phyloP scores from a whole-genome alignment of 2,797 vertebrate species.

The Synanceia verrucosa region DNA sequence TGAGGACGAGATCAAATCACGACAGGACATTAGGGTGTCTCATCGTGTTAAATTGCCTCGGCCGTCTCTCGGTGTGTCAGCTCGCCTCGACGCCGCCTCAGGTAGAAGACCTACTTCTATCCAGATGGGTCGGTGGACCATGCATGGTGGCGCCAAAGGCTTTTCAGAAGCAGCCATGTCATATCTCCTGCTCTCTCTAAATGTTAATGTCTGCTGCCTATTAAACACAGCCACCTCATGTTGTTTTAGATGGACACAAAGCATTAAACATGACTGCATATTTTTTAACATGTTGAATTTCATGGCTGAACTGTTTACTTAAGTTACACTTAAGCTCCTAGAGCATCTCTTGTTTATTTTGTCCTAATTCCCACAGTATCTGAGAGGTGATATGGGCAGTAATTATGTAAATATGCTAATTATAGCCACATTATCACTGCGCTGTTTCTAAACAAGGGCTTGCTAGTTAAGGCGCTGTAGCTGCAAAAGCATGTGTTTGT shows the following conservation, averaged over 20 bases:
- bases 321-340: slow-evolving; percentile 21
- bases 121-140: slow-evolving; percentile 41
- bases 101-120: slow-evolving; percentile 44
- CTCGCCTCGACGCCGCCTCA: slow-evolving; percentile 40
- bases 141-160: slow-evolving; percentile 48
- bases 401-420: slow-evolving; percentile 69
- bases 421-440: slow-evolving; percentile 44
- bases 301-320: background rate
- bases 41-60: slow-evolving; percentile 36
- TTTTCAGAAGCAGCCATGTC: slow-evolving; percentile 36
- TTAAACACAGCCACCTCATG: background rate
- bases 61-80: slow-evolving; percentile 25
- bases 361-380: slow-evolving; percentile 35
- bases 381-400: slow-evolving; percentile 37
- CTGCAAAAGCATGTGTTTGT: slow-evolving; percentile 33
- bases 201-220: slow-evolving; percentile 23
- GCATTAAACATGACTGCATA: too few relatives aligned
- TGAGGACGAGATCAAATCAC: slow-evolving; percentile 30
- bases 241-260: slow-evolving; percentile 4
- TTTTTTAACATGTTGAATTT: slow-evolving; percentile 22
- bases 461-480: slow-evolving; percentile 45
- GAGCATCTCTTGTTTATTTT: slow-evolving; percentile 42
- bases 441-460: slow-evolving; percentile 31
- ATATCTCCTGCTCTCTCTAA: slow-evolving; percentile 24
- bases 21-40: slow-evolving; percentile 48